Evolutionary conservation across 1,140 invertebrate genomes (phyloP), one percentile per base, ranked within the genome.

Genomic region (Steinernema khuongi): DNA sequence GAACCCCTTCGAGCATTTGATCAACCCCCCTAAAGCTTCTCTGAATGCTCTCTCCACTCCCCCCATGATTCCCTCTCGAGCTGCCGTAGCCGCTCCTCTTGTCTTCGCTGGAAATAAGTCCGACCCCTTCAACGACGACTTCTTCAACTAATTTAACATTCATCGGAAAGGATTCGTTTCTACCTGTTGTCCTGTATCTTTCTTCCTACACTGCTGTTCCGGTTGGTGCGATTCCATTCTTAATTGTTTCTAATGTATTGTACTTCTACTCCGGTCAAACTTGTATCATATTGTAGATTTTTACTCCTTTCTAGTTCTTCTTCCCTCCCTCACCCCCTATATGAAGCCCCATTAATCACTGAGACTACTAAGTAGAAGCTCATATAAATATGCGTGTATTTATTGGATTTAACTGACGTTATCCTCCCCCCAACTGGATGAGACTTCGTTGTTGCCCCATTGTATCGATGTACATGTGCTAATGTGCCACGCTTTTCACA

Each of bases 101-200:
- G 77, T 79, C 29, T 66, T 79, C 17, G 32, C 78, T 29, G 44
- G 44, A 33, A 32, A 68, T 17, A 67, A 41, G 30, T 33, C 67
- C 31, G 79, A 79, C 66, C 79, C 79, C 17, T 79, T 79, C 68
- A 74, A 76, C 28, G 79, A 79, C 67, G 79, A 79, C n/a, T 79
- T 79, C 72, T 79, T 79, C 78, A 71, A 79, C 41, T 79, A 79
- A 79, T 94, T 96, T 88, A 89, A 91, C 17, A 91, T 41, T 41
- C n/a, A 41, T 41, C n/a, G 36, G 36, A 41, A 41, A 60, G 50
- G 22, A n/a, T 41, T 41, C 36, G 22, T 22, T 14, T 60, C 50
- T 60, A 60, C 50, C 50, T 60, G 50, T 4, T 60, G 4, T 60
- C 50, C 7, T 7, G 26, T 60, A 60, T 17, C 50, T 60, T 60